Evolutionary conservation across 1,140 invertebrate genomes (phyloP), one percentile per base, ranked within the genome.

Genomic region (Pteromalus puparum): DNA sequence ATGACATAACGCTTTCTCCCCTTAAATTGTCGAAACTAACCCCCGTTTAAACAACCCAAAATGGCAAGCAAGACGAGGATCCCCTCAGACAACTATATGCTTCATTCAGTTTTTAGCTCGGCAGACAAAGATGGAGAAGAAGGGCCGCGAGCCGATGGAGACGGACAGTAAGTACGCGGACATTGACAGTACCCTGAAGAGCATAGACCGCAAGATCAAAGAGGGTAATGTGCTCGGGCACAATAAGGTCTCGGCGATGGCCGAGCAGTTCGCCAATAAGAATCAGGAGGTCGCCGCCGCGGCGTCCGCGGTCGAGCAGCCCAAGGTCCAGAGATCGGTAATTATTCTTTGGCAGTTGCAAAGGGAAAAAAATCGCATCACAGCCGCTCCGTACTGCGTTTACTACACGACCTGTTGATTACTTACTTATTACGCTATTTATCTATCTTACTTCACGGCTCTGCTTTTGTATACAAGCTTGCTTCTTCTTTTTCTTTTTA

Each of bases 231-330:
- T 94, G 65, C 92, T 97, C 82, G 96, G 97, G 12, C 94, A 95
- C 87, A 97, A 97, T 92, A 97, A 97, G 93, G 97, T 98, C n/a
- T 97, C 96, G 46, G 95, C 96, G 48, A 97, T 98, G 94, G 97
- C 97, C 30, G 96, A 97, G 85, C 96, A 97, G 89, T 95, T 97
- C 89, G 94, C 94, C 26, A 94, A 93, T 84, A 96, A 95, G 89
- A 94, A 95, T 84, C 94, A 95, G 81, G 80, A 76, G 18, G 34
- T 61, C 13, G 74, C 72, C 53, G 61, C 84, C 42, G 89, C 91
- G 24, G 34, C 61, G 10, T 67, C 72, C 70, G 61, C 84, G 67
- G 89, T 91, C 78, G 93, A 94, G 83, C 91, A 94, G 86, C 91
- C 91, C 79, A 94, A 94, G 84, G 92, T 94, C 85, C 95, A 95